A percentile compares a stretch with the other conserved stretches of the same genome.
These are phyloP conservation scores for Phortica okadai DNA, from an alignment of 2,888 invertebrate species.

Conservation along the genomic window DNA sequence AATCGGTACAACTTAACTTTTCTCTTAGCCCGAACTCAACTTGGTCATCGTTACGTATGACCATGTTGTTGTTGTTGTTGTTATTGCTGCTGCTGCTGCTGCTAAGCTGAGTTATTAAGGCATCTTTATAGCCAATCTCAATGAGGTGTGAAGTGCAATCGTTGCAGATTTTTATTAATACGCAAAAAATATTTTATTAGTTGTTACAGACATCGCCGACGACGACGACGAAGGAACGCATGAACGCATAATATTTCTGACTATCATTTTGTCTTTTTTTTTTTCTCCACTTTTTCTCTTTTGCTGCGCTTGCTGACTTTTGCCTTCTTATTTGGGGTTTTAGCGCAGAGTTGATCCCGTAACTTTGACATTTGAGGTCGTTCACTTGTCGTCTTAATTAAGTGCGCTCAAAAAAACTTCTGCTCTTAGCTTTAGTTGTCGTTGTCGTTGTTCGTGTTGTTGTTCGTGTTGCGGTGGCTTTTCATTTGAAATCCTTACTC, in stretches of 20 bases:
- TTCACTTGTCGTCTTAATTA: constrained; percentile 71
- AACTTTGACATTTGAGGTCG: constrained; percentile 62
- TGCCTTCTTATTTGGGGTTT: not conserved
- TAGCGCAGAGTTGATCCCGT: not conserved
- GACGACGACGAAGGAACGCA: not conserved
- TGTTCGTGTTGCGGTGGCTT: constrained; percentile 13
- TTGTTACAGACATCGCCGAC: constrained; percentile 41
- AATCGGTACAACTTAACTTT: constrained; percentile 12
- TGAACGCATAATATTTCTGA: not conserved
- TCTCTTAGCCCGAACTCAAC: not conserved
- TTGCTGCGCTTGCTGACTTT: not conserved
- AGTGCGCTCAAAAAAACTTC: constrained; percentile 46
- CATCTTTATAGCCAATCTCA: constrained; percentile 74
- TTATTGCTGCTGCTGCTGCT: constrained; percentile 36
- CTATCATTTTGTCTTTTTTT: not conserved
- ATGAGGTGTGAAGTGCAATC: constrained; percentile 75
- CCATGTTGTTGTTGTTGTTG: not conserved
- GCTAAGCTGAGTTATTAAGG: constrained; percentile 74
- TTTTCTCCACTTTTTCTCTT: not conserved
- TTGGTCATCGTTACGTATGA: not conserved
- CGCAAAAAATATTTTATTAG: constrained; percentile 66
- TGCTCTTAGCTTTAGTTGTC: not conserved
- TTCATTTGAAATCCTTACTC: not conserved
- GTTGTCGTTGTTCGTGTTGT: constrained; percentile 33
- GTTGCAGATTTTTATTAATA: constrained; percentile 66